phyloP scores from a whole-genome alignment of 2,797 vertebrate genomes.

The Bryconaethiops microstoma region DNA sequence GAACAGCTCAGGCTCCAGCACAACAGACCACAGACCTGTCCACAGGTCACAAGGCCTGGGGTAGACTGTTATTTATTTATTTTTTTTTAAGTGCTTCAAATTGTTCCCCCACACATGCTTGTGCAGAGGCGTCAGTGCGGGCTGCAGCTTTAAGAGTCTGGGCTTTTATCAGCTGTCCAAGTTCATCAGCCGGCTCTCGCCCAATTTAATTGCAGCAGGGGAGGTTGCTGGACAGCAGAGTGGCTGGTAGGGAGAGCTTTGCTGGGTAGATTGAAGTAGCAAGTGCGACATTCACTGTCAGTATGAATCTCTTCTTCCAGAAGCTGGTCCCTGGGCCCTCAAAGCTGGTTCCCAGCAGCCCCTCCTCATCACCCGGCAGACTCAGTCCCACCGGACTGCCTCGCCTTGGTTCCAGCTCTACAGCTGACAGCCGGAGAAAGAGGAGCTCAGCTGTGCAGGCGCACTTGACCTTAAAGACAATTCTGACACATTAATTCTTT shows the following conservation, averaged over 20 bases:
- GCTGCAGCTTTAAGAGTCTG: conserved; percentile 31
- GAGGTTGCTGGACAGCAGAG: conserved; percentile 44
- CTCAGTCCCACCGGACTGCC: conserved; percentile 34
- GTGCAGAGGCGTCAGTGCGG: conserved; percentile 16
- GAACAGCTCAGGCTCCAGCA: conserved; percentile 15
- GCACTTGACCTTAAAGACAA: conserved; percentile 41
- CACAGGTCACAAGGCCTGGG: conserved; percentile 2
- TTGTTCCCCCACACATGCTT: neutral
- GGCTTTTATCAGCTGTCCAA: conserved; percentile 38
- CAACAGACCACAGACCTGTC: conserved; percentile 16
- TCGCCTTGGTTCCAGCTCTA: conserved; percentile 48
- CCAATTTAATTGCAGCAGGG: conserved; percentile 32
- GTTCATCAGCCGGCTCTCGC: conserved; percentile 40
- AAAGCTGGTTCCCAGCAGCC: conserved; percentile 39
- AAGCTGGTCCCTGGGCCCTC: conserved; percentile 32
- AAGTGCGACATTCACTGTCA: conserved; percentile 58
- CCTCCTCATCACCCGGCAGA: conserved; percentile 35
- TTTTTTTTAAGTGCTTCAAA: conserved; percentile 28
- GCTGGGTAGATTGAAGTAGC: conserved; percentile 37
- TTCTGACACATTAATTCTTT: conserved; percentile 26
- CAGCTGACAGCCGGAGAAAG: conserved; percentile 44
- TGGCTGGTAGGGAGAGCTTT: conserved; percentile 35
- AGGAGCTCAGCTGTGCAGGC: conserved; percentile 38
- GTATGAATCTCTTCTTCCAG: conserved; percentile 46
- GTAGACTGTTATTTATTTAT: neutral